phyloP scores from a whole-genome alignment of 2,113 vertebrate species.

The Psophia crepitans region DNA sequence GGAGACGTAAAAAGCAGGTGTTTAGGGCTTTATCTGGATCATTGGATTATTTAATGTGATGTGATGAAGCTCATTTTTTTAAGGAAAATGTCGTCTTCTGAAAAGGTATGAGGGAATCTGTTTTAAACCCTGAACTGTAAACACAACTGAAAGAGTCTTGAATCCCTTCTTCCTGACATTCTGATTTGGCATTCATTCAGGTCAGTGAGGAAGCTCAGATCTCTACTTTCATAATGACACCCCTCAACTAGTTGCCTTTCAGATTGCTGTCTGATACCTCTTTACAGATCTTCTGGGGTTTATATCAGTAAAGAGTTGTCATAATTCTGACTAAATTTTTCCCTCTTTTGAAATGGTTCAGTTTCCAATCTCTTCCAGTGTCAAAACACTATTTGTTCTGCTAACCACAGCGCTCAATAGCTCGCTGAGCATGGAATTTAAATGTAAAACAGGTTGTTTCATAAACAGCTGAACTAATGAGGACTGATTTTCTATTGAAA shows the following conservation, averaged over 20 bases:
- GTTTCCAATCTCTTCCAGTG: conserved; percentile 13
- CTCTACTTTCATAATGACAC: not conserved
- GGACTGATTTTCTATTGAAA: conserved; percentile 61
- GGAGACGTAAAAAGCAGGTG: not conserved
- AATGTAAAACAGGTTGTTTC: conserved; percentile 53
- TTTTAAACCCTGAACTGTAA: not conserved
- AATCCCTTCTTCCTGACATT: not conserved
- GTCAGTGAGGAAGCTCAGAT: not conserved
- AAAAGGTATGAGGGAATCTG: not conserved
- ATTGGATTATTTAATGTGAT: not conserved
- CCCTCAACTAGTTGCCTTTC: not conserved
- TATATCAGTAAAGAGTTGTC: conserved; percentile 3
- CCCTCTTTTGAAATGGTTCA: not conserved
- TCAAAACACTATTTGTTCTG: conserved; percentile 42
- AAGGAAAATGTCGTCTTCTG: not conserved
- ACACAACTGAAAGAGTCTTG: not conserved
- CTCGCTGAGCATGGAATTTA: conserved; percentile 35
- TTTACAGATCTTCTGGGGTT: not conserved
- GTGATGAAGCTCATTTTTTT: not conserved
- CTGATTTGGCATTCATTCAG: not conserved
- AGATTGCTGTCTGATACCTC: not conserved
- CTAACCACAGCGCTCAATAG: conserved; percentile 1
- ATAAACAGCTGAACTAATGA: conserved; percentile 59
- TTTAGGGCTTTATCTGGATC: not conserved
- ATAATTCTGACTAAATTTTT: conserved; percentile 34